Evolutionary conservation across 2,113 vertebrate species (phyloP).

Genomic region (Festucalex cinctus): DNA sequence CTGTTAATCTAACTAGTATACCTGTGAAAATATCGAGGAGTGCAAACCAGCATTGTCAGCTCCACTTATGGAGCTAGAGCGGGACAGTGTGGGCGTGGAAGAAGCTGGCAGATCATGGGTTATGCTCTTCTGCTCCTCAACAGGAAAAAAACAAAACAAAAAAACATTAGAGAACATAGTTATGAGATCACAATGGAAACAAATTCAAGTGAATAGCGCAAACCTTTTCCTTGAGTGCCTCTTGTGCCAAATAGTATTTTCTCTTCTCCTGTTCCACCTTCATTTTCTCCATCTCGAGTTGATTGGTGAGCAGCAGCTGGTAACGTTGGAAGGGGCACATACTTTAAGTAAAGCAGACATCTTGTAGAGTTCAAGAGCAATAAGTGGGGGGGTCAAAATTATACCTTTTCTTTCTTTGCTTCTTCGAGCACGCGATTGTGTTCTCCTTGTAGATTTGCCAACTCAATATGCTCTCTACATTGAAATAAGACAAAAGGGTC

Average conservation of each 20-base stretch:
- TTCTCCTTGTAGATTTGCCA: conserved; percentile 87
- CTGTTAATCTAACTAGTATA: conserved; percentile 37
- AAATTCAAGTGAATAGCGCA: background rate
- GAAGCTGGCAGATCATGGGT: conserved; percentile 76
- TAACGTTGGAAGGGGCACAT: conserved; percentile 5
- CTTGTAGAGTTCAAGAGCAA: background rate
- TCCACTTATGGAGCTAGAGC: conserved; percentile 92
- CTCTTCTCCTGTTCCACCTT: conserved; percentile 98
- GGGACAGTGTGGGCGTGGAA: conserved; percentile 88
- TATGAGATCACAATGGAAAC: background rate
- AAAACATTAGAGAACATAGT: background rate
- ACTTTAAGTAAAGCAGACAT: background rate
- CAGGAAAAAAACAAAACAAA: background rate
- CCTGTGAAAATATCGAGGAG: conserved; percentile 85
- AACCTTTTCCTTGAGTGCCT: conserved; percentile 94
- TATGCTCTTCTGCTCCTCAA: conserved; percentile 82
- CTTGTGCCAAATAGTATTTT: conserved; percentile 87
- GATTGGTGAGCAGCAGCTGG: conserved; percentile 83
- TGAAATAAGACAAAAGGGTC: background rate
- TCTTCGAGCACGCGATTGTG: conserved; percentile 85
- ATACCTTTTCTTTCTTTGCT: conserved; percentile 92
- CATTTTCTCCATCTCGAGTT: conserved; percentile 98
- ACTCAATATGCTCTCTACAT: conserved; percentile 83
- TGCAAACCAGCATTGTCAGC: conserved; percentile 83
- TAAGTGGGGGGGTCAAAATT: background rate